Evolutionary conservation across 2,113 vertebrate genomes (phyloP).

Genomic region (Nibea coibor): DNA sequence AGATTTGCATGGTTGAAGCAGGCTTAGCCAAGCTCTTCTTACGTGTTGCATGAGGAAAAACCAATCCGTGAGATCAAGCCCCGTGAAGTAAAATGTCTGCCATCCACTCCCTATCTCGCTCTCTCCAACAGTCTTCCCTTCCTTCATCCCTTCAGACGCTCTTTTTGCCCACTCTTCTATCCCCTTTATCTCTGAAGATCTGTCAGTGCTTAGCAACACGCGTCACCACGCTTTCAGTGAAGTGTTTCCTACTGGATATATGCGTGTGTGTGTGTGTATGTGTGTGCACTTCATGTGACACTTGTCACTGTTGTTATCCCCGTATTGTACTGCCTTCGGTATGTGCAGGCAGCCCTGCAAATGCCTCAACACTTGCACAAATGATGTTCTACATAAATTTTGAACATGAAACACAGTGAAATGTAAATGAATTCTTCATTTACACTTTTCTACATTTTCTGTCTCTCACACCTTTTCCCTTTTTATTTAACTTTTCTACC

Average conservation of each 20-base stretch:
- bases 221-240: slow-evolving; percentile 15
- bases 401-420: not conserved
- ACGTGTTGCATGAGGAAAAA: slow-evolving; percentile 12
- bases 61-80: slow-evolving; percentile 31
- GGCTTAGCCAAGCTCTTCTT: slow-evolving; percentile 1
- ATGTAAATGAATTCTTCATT: not conserved
- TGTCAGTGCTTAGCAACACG: slow-evolving; percentile 57
- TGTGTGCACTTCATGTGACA: slow-evolving; percentile 28
- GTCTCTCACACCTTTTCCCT: not conserved
- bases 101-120: not conserved
- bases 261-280: not conserved
- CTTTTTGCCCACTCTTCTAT: slow-evolving; percentile 20
- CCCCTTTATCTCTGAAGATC: slow-evolving; percentile 44
- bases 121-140: not conserved
- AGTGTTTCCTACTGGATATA: slow-evolving; percentile 18
- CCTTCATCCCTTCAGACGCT: slow-evolving; percentile 14
- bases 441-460: not conserved
- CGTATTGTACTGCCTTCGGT: slow-evolving; percentile 5
- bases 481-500: not conserved
- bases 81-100: slow-evolving; percentile 34
- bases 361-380: not conserved
- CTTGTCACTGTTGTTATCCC: not conserved
- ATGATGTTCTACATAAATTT: not conserved
- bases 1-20: not conserved
- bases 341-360: not conserved